Evolutionary conservation across 2,888 invertebrate genomes (phyloP).

Genomic region (Loripinus fragilis): DNA sequence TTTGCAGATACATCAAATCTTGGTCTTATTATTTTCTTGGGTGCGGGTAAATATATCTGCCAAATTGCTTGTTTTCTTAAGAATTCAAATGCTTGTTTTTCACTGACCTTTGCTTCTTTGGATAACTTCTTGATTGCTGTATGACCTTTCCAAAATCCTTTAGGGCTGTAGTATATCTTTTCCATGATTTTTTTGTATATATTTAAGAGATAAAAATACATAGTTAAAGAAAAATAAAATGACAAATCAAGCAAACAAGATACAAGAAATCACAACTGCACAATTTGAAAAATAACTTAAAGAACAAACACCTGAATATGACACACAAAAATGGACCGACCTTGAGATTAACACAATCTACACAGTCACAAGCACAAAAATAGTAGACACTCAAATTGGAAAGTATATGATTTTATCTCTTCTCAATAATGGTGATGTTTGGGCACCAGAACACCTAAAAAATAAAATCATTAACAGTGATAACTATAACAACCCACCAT

Average conservation of each 20-base stretch:
- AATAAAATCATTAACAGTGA: too few species aligned
- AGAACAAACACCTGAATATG: neutral
- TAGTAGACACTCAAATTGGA: too few species aligned
- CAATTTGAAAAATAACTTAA: neutral
- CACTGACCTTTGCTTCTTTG: neutral
- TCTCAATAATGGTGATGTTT: too few species aligned
- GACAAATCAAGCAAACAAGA: neutral
- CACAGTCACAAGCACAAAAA: neutral
- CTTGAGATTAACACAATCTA: neutral
- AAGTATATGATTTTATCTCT: too few species aligned
- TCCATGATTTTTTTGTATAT: neutral
- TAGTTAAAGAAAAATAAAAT: neutral
- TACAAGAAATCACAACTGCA: neutral
- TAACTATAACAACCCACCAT: too few species aligned
- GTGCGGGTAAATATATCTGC: conserved; percentile 47
- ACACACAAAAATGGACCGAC: neutral
- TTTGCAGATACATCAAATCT: too few species aligned
- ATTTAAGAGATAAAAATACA: neutral
- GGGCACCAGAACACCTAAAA: too few species aligned
- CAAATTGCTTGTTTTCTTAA: conserved; percentile 39
- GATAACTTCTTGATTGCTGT: neutral
- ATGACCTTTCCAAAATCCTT: conserved; percentile 8
- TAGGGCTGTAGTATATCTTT: conserved; percentile 40
- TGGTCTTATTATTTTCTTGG: too few species aligned
- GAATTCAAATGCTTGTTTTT: conserved; percentile 31